Conservation (phyloP, 2,797 vertebrate species). For the Manis pentadactyla region DNA sequence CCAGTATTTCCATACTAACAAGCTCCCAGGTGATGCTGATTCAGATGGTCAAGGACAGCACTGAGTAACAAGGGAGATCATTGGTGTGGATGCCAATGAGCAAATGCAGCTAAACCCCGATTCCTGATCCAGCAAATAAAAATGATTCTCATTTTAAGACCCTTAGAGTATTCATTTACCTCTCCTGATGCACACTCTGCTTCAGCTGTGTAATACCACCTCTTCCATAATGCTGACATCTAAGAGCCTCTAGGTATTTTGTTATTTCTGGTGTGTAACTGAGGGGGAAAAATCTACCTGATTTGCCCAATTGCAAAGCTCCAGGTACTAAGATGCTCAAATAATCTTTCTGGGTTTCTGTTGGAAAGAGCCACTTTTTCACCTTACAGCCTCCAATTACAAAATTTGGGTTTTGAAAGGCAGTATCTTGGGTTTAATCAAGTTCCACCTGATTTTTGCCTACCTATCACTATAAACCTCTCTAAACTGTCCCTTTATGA, state of each 20-base stretch:
- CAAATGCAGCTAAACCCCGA: not conserved
- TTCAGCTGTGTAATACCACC: not conserved
- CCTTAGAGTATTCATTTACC: not conserved
- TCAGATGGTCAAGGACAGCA: not conserved
- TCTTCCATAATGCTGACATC: not conserved
- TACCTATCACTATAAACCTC: not conserved
- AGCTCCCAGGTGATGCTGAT: not conserved
- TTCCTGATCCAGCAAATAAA: not conserved
- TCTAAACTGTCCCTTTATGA: not conserved
- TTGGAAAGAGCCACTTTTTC: not conserved
- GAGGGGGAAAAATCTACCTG: not conserved
- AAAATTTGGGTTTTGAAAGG: not conserved
- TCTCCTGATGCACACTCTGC: not conserved
- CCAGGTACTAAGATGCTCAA: not conserved
- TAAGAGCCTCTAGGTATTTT: not conserved
- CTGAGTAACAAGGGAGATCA: not conserved
- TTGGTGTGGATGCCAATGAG: not conserved
- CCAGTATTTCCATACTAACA: not conserved
- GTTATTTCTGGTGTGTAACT: constrained; percentile 56
- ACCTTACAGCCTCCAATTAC: not conserved
- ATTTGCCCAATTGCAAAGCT: not conserved
- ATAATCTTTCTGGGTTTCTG: constrained; percentile 31
- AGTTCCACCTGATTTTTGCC: not conserved
- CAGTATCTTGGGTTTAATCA: not conserved
- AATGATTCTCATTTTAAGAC: not conserved